These are phyloP conservation scores for Alaudala cheleensis DNA, from an alignment of 2,113 vertebrate genomes.

Conservation along the genomic window DNA sequence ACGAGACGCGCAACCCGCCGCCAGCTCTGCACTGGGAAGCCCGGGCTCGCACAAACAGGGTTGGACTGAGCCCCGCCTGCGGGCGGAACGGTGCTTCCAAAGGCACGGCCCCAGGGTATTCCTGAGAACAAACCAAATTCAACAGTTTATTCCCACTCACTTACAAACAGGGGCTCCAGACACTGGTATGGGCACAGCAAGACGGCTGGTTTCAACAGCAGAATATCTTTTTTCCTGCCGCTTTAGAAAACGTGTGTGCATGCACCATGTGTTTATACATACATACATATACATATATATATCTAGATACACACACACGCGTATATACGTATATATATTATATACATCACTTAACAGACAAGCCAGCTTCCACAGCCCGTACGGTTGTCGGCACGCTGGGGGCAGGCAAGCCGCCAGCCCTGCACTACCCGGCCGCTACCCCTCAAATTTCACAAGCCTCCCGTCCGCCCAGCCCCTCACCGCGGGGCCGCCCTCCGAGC, in stretches of 20 bases:
- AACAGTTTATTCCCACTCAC: accelerated
- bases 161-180: accelerated
- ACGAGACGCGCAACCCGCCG: accelerated
- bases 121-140: accelerated
- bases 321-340: neutral
- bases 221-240: accelerated
- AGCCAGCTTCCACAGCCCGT: neutral
- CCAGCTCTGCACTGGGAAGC: accelerated
- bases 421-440: neutral
- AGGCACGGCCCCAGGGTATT: accelerated
- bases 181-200: accelerated
- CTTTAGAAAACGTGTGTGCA: accelerated
- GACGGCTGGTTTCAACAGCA: accelerated
- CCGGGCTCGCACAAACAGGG: accelerated
- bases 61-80: accelerated
- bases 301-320: accelerated
- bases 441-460: too few relatives aligned
- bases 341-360: accelerated
- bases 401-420: neutral
- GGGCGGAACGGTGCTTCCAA: accelerated
- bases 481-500: neutral
- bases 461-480: neutral
- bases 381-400: neutral
- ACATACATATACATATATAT: accelerated
- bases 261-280: accelerated